A percentile compares a stretch with the other conserved stretches of the same genome.
Evolutionary conservation across 1,140 invertebrate genomes (phyloP).

Genomic region (Pseudomyrmex flavicornis): DNA sequence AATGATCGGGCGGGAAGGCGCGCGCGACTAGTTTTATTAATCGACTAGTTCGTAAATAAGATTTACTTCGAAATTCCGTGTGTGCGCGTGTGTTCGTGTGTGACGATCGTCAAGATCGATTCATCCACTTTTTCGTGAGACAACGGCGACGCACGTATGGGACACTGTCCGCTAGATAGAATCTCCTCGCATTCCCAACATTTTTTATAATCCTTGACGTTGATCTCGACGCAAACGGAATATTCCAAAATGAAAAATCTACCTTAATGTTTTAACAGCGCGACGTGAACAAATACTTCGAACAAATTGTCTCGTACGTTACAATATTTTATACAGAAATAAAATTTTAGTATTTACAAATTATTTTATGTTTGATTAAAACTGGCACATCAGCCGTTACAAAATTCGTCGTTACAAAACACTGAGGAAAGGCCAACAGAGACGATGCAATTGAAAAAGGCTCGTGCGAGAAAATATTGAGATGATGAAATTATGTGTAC

Average conservation of each 20-base stretch:
- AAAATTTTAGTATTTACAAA: background rate
- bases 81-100: too few relatives aligned
- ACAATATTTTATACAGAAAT: background rate
- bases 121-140: slow-evolving; percentile 63
- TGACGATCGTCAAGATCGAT: slow-evolving; percentile 63
- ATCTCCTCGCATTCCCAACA: slow-evolving; percentile 42
- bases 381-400: background rate
- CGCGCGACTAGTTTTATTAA: slow-evolving; percentile 77
- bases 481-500: background rate
- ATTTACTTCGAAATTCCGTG: slow-evolving; percentile 73
- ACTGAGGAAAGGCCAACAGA: background rate
- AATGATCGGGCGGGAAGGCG: slow-evolving; percentile 64
- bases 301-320: background rate
- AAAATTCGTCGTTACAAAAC: background rate
- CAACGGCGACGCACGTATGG: slow-evolving; percentile 38
- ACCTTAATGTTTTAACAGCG: background rate
- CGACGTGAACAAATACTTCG: background rate
- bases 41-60: slow-evolving; percentile 78
- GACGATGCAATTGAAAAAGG: background rate
- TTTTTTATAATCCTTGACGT: slow-evolving; percentile 59
- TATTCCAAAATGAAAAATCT: slow-evolving; percentile 19
- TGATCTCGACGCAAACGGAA: slow-evolving; percentile 41
- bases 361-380: too few relatives aligned
- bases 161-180: slow-evolving; percentile 46
- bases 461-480: background rate